These are phyloP conservation scores for Ceratina japonica DNA, from an alignment of 1,140 invertebrate species.

Conservation along the genomic window DNA sequence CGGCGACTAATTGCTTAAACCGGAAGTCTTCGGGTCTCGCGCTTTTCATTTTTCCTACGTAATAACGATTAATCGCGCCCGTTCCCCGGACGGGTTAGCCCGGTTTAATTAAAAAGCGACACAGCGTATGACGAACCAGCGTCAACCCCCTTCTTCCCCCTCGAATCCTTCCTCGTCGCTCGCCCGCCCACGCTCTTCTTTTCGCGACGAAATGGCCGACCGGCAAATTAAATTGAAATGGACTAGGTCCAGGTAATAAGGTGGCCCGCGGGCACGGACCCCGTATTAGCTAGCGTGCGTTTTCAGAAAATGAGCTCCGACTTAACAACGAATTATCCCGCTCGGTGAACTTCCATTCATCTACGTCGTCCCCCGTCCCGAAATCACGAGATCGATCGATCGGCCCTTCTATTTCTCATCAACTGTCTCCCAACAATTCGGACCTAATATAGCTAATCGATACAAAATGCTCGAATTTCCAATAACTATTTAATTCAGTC, in stretches of 20 bases:
- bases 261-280: constrained; percentile 49
- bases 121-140: constrained; percentile 52
- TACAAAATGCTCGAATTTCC: constrained; percentile 71
- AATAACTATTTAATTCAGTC: constrained; percentile 80
- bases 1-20: constrained; percentile 25
- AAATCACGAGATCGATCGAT: neutral
- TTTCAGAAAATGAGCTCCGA: constrained; percentile 69
- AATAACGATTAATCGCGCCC: constrained; percentile 64
- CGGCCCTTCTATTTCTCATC: neutral
- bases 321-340: constrained; percentile 67
- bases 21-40: constrained; percentile 28
- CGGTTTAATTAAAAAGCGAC: constrained; percentile 66
- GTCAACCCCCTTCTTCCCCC: neutral
- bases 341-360: constrained; percentile 56
- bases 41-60: constrained; percentile 59
- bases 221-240: constrained; percentile 71
- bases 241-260: constrained; percentile 69
- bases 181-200: constrained; percentile 15
- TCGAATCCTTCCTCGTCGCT: neutral
- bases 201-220: constrained; percentile 58
- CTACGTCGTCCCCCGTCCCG: neutral
- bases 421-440: constrained; percentile 36
- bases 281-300: constrained; percentile 47
- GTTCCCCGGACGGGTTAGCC: constrained; percentile 11
- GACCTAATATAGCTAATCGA: constrained; percentile 74